Evolutionary conservation across 2,888 invertebrate genomes (phyloP).

Genomic region (Andrena bicolor): DNA sequence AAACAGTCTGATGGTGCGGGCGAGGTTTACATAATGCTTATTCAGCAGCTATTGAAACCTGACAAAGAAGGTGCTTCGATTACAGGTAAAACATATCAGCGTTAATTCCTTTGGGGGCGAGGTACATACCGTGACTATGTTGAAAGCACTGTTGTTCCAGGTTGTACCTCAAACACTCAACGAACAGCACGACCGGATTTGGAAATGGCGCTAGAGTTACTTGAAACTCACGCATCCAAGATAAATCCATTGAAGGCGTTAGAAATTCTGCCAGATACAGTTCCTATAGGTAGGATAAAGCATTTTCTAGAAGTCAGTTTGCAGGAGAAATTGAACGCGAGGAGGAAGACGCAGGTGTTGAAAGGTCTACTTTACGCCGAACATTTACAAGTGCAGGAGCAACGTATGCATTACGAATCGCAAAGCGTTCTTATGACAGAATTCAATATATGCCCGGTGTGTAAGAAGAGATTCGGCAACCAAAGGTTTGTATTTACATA

Average conservation of each 20-base stretch:
- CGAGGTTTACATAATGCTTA: constrained; percentile 87
- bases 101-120: background rate
- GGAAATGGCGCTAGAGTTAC: constrained; percentile 91
- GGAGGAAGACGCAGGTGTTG: constrained; percentile 91
- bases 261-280: constrained; percentile 92
- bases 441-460: constrained; percentile 95
- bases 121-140: too few relatives aligned
- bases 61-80: constrained; percentile 74
- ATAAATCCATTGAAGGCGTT: constrained; percentile 94
- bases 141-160: constrained; percentile 25
- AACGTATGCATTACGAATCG: constrained; percentile 92
- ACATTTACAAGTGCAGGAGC: constrained; percentile 93
- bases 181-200: constrained; percentile 90
- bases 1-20: constrained; percentile 79
- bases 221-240: constrained; percentile 93
- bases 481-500: constrained; percentile 88
- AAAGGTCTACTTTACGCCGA: constrained; percentile 95
- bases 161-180: constrained; percentile 80
- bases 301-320: constrained; percentile 93
- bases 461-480: constrained; percentile 96
- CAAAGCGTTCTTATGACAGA: constrained; percentile 94
- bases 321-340: constrained; percentile 90
- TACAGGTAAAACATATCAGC: constrained; percentile 71
- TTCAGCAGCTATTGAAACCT: constrained; percentile 87
- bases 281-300: constrained; percentile 91